These are phyloP conservation scores for Spodoptera exigua DNA, from an alignment of 2,888 invertebrate genomes.

Conservation along the genomic window DNA sequence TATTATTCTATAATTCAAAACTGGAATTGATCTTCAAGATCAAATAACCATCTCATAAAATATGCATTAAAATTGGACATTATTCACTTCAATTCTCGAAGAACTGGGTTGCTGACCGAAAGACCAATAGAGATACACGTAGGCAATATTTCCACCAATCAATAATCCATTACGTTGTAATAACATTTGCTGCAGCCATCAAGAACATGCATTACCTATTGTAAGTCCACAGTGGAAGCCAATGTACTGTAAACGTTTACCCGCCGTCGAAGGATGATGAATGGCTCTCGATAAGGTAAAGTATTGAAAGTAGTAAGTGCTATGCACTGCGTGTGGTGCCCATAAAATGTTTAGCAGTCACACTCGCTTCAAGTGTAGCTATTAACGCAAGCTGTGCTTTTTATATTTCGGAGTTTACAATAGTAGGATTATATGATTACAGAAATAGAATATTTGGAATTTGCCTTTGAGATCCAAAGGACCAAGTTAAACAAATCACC, in stretches of 20 bases:
- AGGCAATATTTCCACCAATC: slow-evolving; percentile 27
- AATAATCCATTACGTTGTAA: slow-evolving; percentile 45
- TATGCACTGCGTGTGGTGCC: slow-evolving; percentile 22
- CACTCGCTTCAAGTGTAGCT: slow-evolving; percentile 4
- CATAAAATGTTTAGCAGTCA: slow-evolving; percentile 27
- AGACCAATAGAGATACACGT: slow-evolving; percentile 3
- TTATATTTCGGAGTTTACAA: slow-evolving; percentile 22
- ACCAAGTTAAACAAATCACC: too few relatives aligned
- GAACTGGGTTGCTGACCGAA: slow-evolving; percentile 2
- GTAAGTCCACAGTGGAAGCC: slow-evolving; percentile 33
- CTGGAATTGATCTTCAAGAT: too few relatives aligned
- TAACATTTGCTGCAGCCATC: slow-evolving; percentile 38
- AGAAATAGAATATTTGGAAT: too few relatives aligned
- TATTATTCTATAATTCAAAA: too few relatives aligned
- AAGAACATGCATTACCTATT: slow-evolving; percentile 23
- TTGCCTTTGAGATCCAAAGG: too few relatives aligned
- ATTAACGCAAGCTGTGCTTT: slow-evolving; percentile 6
- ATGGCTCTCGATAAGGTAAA: slow-evolving; percentile 50
- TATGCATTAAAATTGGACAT: too few relatives aligned
- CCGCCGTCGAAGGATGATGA: slow-evolving; percentile 44
- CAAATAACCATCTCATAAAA: too few relatives aligned
- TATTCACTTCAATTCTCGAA: neutral
- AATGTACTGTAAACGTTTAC: slow-evolving; percentile 40
- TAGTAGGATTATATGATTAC: neutral
- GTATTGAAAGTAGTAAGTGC: slow-evolving; percentile 27